Percentiles rank a stretch among this genome's conserved stretches.
phyloP scores from a whole-genome alignment of 2,113 vertebrate genomes.

The Passer domesticus region DNA sequence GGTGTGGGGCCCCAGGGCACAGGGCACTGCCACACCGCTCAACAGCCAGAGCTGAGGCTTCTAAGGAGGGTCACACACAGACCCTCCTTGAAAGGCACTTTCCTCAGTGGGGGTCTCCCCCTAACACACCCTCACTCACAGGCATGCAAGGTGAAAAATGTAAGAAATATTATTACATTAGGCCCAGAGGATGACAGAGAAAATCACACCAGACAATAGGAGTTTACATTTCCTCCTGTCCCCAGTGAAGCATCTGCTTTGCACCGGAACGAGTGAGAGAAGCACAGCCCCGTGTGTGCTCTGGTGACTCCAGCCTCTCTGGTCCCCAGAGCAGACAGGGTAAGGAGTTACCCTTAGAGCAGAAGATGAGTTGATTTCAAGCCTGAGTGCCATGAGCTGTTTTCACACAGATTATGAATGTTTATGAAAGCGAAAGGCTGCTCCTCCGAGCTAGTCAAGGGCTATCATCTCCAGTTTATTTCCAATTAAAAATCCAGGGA shows the following conservation, averaged over 20 bases:
- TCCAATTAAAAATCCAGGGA: not conserved
- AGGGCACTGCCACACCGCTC: not conserved
- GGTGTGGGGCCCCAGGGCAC: not conserved
- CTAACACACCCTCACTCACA: fast-evolving
- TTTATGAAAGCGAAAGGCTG: not conserved
- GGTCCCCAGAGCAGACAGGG: not conserved
- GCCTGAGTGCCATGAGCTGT: not conserved
- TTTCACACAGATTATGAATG: not conserved
- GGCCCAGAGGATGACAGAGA: not conserved
- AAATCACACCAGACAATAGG: not conserved
- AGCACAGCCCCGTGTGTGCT: fast-evolving
- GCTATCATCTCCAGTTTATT: not conserved
- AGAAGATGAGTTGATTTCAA: not conserved
- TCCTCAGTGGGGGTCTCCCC: not conserved
- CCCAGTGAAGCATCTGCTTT: not conserved
- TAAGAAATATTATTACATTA: not conserved
- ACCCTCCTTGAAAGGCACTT: not conserved
- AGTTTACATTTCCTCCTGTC: not conserved
- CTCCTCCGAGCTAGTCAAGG: not conserved
- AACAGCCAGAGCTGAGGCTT: not conserved
- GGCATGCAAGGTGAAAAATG: not conserved
- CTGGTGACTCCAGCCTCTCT: not conserved
- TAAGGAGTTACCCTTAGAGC: not conserved
- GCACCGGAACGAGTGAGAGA: not conserved
- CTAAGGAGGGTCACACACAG: not conserved